Evolutionary conservation across 2,797 vertebrate species (phyloP), one percentile per base, ranked within the genome.

Genomic region (Halcyon smyrnensis): DNA sequence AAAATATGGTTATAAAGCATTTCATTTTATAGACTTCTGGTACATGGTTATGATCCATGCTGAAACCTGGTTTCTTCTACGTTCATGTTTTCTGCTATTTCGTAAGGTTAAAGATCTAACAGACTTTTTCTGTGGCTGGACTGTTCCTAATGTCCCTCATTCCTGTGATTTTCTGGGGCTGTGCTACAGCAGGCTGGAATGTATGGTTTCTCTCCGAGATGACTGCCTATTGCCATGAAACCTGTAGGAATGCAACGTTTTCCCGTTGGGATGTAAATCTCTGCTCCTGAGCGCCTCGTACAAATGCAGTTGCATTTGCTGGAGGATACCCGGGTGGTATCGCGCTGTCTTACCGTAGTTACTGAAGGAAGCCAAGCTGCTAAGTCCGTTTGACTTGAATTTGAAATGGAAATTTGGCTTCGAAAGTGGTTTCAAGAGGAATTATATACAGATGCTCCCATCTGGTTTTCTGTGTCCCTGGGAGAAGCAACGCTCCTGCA

Each of bases 261-360:
- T 51, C 39, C 51, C 36, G 4, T 0, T 27, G 48, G 74, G 76
- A 30, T 50, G 45, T 20, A 67, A 64, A 43, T 39, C 64, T 77
- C 30, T 1, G 7, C 45, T 92, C 46, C 63, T 46, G 32, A 90
- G 43, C 57, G 34, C 46, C 53, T 62, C 19, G 0, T 48, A 7
- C 25, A 13, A 17, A 25, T 64, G 19, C 65, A 36, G 25, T 20
- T 23, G 0, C 1, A 6, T 21, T 34, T 67, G 1, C 12, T 17
- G 6, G 79, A 56, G 39, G 83, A 14, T 21, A 15, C 59, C 39
- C 2, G 1, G 11, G 1, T 7, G 6, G 53, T 5, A 3, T 64
- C 46, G 5, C 2, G 0, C 30, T 6, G 0, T 1, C 15, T 21
- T 5, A 18, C 23, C 67, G 45, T 7, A 2, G n/a, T 12, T 32